Percentiles rank a stretch among this genome's conserved stretches.
Evolutionary conservation across 2,113 vertebrate species (phyloP).

Genomic region (Salvelinus fontinalis): DNA sequence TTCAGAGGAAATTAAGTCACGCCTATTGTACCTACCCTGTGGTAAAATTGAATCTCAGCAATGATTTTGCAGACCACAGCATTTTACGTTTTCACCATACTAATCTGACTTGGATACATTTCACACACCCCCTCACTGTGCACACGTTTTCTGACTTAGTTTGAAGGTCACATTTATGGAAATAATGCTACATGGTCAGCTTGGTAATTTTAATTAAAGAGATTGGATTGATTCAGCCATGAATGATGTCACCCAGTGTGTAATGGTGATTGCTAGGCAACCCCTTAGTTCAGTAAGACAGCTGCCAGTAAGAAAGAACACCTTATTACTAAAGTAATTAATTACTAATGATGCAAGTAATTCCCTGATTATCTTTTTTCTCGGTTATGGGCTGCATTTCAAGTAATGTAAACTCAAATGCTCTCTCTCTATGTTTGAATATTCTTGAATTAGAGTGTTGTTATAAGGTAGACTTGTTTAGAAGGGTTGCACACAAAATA

Average conservation of each 20-base stretch:
- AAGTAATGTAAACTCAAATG: neutral
- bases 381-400: constrained; percentile 2
- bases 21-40: neutral
- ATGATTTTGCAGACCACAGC: constrained; percentile 1
- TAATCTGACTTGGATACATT: neutral
- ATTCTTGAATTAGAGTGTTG: neutral
- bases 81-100: neutral
- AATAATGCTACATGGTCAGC: constrained; percentile 3
- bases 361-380: constrained; percentile 16
- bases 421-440: neutral
- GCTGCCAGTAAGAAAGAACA: constrained; percentile 18
- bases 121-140: neutral
- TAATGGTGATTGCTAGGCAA: constrained; percentile 27
- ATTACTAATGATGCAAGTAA: constrained; percentile 26
- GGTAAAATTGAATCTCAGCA: neutral
- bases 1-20: neutral
- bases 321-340: constrained; percentile 24
- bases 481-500: neutral
- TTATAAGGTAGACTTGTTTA: neutral
- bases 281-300: constrained; percentile 23
- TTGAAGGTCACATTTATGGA: constrained; percentile 1
- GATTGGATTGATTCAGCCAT: constrained; percentile 18
- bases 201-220: constrained; percentile 12
- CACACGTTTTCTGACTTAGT: neutral
- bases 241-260: constrained; percentile 6